Conservation (phyloP, 2,888 invertebrate genomes). For the Agrochola lota region DNA sequence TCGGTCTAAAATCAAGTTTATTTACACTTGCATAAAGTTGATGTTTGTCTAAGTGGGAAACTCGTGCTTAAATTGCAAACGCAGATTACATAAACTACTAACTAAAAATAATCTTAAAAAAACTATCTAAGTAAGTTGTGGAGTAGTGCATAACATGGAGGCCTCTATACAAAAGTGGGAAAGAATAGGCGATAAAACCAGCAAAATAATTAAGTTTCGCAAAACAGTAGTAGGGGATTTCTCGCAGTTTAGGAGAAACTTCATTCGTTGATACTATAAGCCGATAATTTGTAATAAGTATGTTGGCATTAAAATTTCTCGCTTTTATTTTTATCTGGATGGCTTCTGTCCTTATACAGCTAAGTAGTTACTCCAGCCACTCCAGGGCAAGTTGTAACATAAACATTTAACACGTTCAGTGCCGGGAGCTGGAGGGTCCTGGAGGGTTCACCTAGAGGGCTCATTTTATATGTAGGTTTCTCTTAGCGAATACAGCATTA, state of each 20-base stretch:
- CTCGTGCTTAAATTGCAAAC: too few relatives aligned
- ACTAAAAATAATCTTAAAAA: not conserved
- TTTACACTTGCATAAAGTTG: too few relatives aligned
- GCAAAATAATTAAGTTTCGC: not conserved
- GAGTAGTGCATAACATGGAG: not conserved
- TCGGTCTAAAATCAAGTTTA: too few relatives aligned
- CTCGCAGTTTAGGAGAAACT: conserved; percentile 46
- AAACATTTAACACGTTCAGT: too few relatives aligned
- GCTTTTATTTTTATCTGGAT: conserved; percentile 54
- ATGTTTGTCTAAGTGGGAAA: too few relatives aligned
- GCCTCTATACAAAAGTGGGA: too few relatives aligned
- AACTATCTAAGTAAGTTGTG: not conserved
- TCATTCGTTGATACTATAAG: conserved; percentile 42
- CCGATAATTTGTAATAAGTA: conserved; percentile 42
- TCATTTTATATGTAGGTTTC: too few relatives aligned
- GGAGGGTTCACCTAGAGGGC: too few relatives aligned
- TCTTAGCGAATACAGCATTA: too few relatives aligned
- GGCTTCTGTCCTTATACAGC: conserved; percentile 46
- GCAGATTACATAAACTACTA: too few relatives aligned
- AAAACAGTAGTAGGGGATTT: conserved; percentile 43
- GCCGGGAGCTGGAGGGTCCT: too few relatives aligned
- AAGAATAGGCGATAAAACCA: not conserved
- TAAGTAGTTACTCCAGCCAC: conserved; percentile 8
- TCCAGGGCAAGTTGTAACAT: not conserved
- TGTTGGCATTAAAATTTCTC: conserved; percentile 54